Base-by-base conservation (phyloP, 2,888 invertebrate species). In the Coleophora flavipennella region DNA sequence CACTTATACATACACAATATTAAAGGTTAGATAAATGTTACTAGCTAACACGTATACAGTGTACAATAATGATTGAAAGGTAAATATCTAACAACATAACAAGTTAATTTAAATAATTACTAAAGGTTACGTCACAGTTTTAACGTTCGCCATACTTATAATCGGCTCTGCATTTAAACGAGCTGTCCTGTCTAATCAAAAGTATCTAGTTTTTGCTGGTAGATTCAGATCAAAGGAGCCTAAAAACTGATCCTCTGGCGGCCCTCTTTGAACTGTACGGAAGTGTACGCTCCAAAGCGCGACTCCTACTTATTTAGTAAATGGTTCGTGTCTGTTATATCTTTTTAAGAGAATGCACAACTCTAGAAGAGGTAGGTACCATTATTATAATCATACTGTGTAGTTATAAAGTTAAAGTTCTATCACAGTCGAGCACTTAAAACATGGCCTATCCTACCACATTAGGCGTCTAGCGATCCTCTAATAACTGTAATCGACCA, bases 241-340 rank as follows among this genome's bases (percentile, higher is more conserved):
- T 65, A 72, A 72, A 70, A 74, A 72, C 66, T 64, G 67, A 71
- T 69, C 59, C 41, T 44, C 33, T 54, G 25, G 66, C 73, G 73
- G 75, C 66, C 12, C 48, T 56, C 67, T 74, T 74, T 74, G 70
- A 68, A 54, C 54, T 40, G 50, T 49, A 51, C 52, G 51, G 46
- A 51, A 52, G 49, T 45, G 53, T 48, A 48, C 53, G 54, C 50
- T 55, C 54, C 49, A 59, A 60, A 61, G 58, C 52, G 59, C 57
- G 55, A 59, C 53, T 52, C 50, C 55, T 55, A 62, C 58, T 66
- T 63, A 57, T 61, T 63, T 62, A 67, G 63, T 64, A 55, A 63
- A 61, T 62, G 59, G 51, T 51, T 47, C n/a, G 6, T 20, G 20
- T 20, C 20, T 20, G 3, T 3, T 4, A 6, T 20, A 2, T 33